These are phyloP conservation scores for Drosophila eohydei DNA, from an alignment of 2,888 invertebrate genomes.

Conservation along the genomic window DNA sequence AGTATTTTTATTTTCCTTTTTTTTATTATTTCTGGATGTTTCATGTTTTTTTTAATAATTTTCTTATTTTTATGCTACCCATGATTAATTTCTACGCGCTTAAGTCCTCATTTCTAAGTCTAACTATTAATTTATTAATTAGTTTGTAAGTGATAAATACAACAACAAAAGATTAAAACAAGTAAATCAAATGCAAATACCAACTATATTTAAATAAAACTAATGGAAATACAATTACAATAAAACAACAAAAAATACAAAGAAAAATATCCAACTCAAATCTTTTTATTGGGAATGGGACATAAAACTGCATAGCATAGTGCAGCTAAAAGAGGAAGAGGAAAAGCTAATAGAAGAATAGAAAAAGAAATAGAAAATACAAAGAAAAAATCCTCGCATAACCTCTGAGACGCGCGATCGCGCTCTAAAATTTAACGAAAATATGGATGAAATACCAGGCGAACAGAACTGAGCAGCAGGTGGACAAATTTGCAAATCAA, in stretches of 20 bases:
- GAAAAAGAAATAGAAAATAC: too few relatives aligned
- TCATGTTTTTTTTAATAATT: conserved; percentile 49
- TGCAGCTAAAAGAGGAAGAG: not conserved
- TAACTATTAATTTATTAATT: conserved; percentile 82
- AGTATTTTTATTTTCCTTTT: conserved; percentile 49
- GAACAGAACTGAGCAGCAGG: not conserved
- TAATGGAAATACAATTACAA: conserved; percentile 75
- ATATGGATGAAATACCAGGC: not conserved
- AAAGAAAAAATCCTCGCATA: not conserved
- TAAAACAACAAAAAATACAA: conserved; percentile 54
- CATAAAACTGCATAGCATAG: too few relatives aligned
- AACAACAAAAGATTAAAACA: conserved; percentile 52
- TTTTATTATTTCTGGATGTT: conserved; percentile 42
- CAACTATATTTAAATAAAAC: conserved; percentile 60
- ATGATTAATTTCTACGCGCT: conserved; percentile 65
- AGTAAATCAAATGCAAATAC: conserved; percentile 69
- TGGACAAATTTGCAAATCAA: not conserved
- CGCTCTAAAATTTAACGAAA: not conserved
- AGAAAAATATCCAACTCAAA: conserved; percentile 19
- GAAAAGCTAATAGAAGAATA: too few relatives aligned
- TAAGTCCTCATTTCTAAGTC: conserved; percentile 75
- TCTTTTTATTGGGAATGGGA: conserved; percentile 1
- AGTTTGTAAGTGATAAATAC: conserved; percentile 69
- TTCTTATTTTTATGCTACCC: conserved; percentile 33
- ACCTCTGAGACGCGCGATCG: not conserved